These are phyloP conservation scores for Drosophila funebris DNA, from an alignment of 1,140 invertebrate species.

Conservation along the genomic window DNA sequence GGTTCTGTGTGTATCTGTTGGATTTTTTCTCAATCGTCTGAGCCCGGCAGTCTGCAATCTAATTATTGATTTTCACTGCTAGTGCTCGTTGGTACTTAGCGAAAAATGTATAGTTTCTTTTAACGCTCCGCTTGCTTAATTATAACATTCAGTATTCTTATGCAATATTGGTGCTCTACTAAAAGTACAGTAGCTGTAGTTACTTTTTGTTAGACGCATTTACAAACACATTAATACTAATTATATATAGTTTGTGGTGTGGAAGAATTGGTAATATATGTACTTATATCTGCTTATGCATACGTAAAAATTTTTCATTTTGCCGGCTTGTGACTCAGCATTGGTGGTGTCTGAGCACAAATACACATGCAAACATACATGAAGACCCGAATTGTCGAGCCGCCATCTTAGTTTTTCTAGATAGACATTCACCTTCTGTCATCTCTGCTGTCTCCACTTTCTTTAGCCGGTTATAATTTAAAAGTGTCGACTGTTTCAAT, in stretches of 20 bases:
- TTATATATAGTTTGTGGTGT: background rate
- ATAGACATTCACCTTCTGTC: slow-evolving; percentile 29
- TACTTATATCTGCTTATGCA: background rate
- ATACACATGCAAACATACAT: slow-evolving; percentile 11
- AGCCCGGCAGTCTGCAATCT: slow-evolving; percentile 41
- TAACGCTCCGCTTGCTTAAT: background rate
- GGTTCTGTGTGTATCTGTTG: slow-evolving; percentile 62
- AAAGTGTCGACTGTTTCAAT: background rate
- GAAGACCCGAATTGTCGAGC: slow-evolving; percentile 3
- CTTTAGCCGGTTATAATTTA: slow-evolving; percentile 26
- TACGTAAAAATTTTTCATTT: slow-evolving; percentile 12
- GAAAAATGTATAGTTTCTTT: background rate
- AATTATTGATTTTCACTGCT: slow-evolving; percentile 61
- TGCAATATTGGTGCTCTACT: background rate
- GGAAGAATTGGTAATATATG: background rate
- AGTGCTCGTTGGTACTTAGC: background rate
- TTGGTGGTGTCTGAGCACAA: slow-evolving; percentile 17
- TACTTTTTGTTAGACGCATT: background rate
- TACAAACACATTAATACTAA: no score
- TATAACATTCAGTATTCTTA: slow-evolving; percentile 5
- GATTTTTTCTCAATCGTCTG: slow-evolving; percentile 30
- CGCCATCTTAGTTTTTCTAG: slow-evolving; percentile 59
- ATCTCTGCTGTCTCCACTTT: slow-evolving; percentile 18
- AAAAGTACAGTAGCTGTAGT: slow-evolving; percentile 21
- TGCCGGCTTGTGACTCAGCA: slow-evolving; percentile 59